Evolutionary conservation across 2,888 invertebrate genomes (phyloP), one percentile per base, ranked within the genome.

Genomic region (Polydrusus pterygomalis): DNA sequence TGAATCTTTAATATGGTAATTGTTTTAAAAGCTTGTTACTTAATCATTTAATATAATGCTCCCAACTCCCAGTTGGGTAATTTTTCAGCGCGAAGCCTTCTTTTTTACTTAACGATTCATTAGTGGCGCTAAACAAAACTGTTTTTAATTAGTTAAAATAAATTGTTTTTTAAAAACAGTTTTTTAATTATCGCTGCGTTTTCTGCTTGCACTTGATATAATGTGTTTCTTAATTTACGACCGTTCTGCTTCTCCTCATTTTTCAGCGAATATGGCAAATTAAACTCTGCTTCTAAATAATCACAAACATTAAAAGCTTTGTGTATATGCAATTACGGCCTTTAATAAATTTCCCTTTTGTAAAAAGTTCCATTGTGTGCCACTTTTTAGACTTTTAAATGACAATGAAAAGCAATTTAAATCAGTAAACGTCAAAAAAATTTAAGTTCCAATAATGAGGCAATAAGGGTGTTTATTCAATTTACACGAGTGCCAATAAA

Each of bases 181-280:
- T 77, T 75, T 77, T 77, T 77, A 77, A 77, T 77, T 77, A 77
- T 64, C 69, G 73, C 40, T 63, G 75, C 75, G 67, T 70, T 75
- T 71, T 71, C 64, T 58, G 71, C 70, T 54, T 71, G 71, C 76
- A 68, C 63, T 63, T 72, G 67, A 68, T 72, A 76, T 70, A 70
- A 70, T 75, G 75, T 51, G 58, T 75, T 75, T 70, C 64, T 64
- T 75, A 75, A 75, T 75, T 75, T 75, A 75, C 70, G 75, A 30
- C 70, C 75, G 40, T 64, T 70, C 58, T 70, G 75, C 63, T 70
- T 60, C 70, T 70, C 51, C 56, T 75, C 75, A 75, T 75, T 75
- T 75, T 75, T 75, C 75, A 75, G 70, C 18, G 75, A 75, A 75
- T 70, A 65, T 75, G 70, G 65, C 70, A 65, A 70, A 75, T 75